These are phyloP conservation scores for Gymnoscopelus microlampas DNA, from an alignment of 2,797 vertebrate species.

Conservation along the genomic window DNA sequence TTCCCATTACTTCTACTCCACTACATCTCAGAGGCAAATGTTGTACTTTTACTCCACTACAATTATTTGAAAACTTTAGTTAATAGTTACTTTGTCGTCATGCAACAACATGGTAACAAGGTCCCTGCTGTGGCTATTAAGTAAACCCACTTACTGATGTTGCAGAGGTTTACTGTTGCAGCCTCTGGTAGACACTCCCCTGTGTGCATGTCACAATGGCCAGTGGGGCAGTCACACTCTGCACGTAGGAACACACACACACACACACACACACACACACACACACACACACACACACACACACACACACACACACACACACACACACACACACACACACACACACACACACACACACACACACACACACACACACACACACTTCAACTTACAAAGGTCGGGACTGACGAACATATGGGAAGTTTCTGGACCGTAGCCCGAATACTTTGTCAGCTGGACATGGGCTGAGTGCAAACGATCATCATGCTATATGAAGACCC, in stretches of 20 bases:
- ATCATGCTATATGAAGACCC: conserved; percentile 16
- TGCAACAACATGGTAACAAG: not conserved
- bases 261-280: conserved; percentile 21
- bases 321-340: conserved; percentile 17
- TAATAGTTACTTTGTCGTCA: not conserved
- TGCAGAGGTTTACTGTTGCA: conserved; percentile 86
- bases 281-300: conserved; percentile 16
- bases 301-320: conserved; percentile 17
- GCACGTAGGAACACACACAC: conserved; percentile 27
- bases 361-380: conserved; percentile 1
- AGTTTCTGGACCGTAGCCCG: not conserved
- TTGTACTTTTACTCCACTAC: too few relatives aligned
- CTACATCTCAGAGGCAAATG: too few relatives aligned
- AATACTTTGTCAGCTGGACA: conserved; percentile 31
- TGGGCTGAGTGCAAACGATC: conserved; percentile 9
- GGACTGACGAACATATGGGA: conserved; percentile 44
- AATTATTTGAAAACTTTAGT: too few relatives aligned
- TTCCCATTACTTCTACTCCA: too few relatives aligned
- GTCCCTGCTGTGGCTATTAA: not conserved
- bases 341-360: conserved; percentile 8
- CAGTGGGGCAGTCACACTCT: conserved; percentile 92
- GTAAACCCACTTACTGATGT: conserved; percentile 73
- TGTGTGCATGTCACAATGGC: conserved; percentile 89
- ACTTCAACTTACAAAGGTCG: conserved; percentile 13
- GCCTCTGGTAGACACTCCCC: conserved; percentile 90